Percentiles rank a stretch among this genome's conserved stretches.
These are phyloP conservation scores for Cosmopolites sordidus DNA, from an alignment of 2,888 invertebrate species.

Conservation along the genomic window DNA sequence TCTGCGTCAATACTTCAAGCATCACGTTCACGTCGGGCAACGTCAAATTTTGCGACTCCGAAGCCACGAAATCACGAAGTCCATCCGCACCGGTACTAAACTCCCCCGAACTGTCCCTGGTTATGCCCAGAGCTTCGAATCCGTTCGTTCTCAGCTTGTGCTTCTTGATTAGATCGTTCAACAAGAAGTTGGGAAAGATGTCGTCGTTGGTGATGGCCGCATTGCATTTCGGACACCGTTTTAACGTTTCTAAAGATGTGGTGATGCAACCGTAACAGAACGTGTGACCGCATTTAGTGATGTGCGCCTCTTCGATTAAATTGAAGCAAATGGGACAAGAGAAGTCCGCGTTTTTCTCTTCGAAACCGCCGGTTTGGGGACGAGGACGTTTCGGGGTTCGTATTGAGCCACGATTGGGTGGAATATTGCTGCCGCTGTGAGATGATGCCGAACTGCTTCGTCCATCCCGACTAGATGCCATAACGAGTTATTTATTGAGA, in stretches of 20 bases:
- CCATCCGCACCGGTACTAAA: slow-evolving; percentile 51
- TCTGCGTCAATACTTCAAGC: slow-evolving; percentile 72
- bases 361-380: slow-evolving; percentile 54
- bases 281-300: slow-evolving; percentile 89
- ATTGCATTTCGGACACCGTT: slow-evolving; percentile 47
- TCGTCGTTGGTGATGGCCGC: slow-evolving; percentile 64
- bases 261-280: slow-evolving; percentile 82
- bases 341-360: slow-evolving; percentile 64
- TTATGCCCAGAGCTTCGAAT: slow-evolving; percentile 47
- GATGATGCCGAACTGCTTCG: slow-evolving; percentile 49
- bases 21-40: slow-evolving; percentile 77
- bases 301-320: slow-evolving; percentile 82
- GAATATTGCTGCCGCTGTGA: slow-evolving; percentile 45
- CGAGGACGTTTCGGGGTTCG: slow-evolving; percentile 52
- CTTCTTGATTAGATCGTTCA: slow-evolving; percentile 77
- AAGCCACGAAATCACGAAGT: slow-evolving; percentile 61
- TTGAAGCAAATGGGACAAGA: slow-evolving; percentile 85
- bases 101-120: slow-evolving; percentile 46
- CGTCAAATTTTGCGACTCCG: slow-evolving; percentile 67
- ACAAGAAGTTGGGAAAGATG: slow-evolving; percentile 80
- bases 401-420: slow-evolving; percentile 46
- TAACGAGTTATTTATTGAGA: slow-evolving; percentile 29
- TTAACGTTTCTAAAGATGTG: slow-evolving; percentile 60
- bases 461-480: slow-evolving; percentile 48
- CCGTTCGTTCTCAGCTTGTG: slow-evolving; percentile 56